Evolutionary conservation across 2,888 invertebrate species (phyloP), one percentile per base, ranked within the genome.

Genomic region (Dynastes grantii): DNA sequence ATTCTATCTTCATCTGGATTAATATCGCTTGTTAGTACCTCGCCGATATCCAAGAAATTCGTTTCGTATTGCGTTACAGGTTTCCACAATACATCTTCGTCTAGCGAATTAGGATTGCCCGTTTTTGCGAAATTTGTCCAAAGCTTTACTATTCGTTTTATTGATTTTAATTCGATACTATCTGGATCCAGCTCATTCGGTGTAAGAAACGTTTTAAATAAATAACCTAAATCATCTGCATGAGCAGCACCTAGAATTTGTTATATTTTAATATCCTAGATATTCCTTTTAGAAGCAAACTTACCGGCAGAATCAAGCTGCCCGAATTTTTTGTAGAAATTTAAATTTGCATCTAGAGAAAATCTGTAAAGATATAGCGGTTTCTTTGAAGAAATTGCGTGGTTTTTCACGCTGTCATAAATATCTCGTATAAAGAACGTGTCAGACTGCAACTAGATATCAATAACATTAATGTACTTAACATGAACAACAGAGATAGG

Each of bases 71-170:
- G 71, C 9, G 81, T 77, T 13, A 82, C 78, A 5, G 83, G 80
- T 49, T 80, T 67, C 84, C 84, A 84, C 13, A 63, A 58, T 1
- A 83, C 78, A 27, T 79, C 51, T n/a, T 81, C 78, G 5, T 32
- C 32, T 4, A 16, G 29, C 0, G 83, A 80, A 75, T 83, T 84
- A 45, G 85, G 85, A 80, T 84, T 81, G 49, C 85, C 85, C 32
- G 82, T 82, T 64, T 82, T 83, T 2, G 85, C 86, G 81, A 87
- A 87, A 79, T 81, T 85, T 11, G 85, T 82, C 86, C 86, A 86
- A 9, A 84, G 76, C 80, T 82, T 85, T 1, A 82, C 81, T 70
- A 86, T 79, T 63, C 83, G 81, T 13, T 78, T 75, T 6, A 84
- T 73, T 13, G 82, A 78, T 40, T 80, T 79, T 9, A 81, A 82